Conservation (phyloP, 2,888 invertebrate species). For the Eupeodes luniger region DNA sequence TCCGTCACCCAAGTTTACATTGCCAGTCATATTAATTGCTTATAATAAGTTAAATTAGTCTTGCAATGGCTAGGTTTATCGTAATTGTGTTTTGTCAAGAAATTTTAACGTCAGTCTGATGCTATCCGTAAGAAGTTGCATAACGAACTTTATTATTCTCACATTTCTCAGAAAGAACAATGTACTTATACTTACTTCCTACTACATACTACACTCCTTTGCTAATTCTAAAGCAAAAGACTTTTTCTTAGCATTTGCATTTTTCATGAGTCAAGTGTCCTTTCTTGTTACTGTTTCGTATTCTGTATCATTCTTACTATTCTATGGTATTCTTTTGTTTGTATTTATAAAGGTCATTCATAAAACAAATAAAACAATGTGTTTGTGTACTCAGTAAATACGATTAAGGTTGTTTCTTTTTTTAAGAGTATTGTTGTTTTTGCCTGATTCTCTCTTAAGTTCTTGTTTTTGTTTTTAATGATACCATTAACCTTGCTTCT, state of each 20-base stretch:
- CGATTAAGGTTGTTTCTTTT: slow-evolving; percentile 48
- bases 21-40: background rate
- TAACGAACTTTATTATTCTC: background rate
- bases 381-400: slow-evolving; percentile 50
- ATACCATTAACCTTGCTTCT: slow-evolving; percentile 59
- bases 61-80: slow-evolving; percentile 13
- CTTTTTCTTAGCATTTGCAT: slow-evolving; percentile 45
- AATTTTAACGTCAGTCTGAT: slow-evolving; percentile 1
- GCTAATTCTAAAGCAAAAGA: slow-evolving; percentile 1
- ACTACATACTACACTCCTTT: slow-evolving; percentile 11
- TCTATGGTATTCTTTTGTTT: slow-evolving; percentile 6
- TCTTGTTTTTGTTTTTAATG: slow-evolving; percentile 39
- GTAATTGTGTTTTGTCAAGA: slow-evolving; percentile 5
- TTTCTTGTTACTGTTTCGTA: background rate
- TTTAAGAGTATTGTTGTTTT: background rate
- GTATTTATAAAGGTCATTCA: slow-evolving; percentile 30
- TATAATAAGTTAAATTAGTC: slow-evolving; percentile 32
- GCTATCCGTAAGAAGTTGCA: slow-evolving; percentile 27
- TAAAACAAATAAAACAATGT: slow-evolving; percentile 31
- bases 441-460: background rate
- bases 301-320: slow-evolving; percentile 1
- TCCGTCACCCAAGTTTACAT: too few relatives aligned
- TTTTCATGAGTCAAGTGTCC: slow-evolving; percentile 41
- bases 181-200: background rate
- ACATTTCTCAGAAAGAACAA: slow-evolving; percentile 1